Conservation (phyloP, 2,888 invertebrate genomes). For the Empis livida region DNA sequence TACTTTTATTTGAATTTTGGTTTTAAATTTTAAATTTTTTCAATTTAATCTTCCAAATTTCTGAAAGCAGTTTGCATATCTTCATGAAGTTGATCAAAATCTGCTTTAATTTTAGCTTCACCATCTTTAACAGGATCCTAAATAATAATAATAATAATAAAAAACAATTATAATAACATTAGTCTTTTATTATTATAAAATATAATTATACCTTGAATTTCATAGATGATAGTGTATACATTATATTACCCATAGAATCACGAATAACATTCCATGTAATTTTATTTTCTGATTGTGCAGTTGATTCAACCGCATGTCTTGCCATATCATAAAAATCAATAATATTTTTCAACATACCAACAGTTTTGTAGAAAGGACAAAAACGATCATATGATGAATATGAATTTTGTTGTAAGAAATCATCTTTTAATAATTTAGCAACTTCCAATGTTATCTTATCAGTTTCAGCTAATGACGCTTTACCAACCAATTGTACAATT, state of each 20-base stretch:
- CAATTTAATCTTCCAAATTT: constrained; percentile 86
- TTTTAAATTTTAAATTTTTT: too few species aligned
- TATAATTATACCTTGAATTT: constrained; percentile 82
- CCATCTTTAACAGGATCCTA: constrained; percentile 98
- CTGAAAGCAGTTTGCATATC: constrained; percentile 96
- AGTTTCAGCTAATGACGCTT: constrained; percentile 95
- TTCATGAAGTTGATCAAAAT: constrained; percentile 93
- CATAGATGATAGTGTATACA: constrained; percentile 97
- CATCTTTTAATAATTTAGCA: constrained; percentile 95
- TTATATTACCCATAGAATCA: constrained; percentile 90
- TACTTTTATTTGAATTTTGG: too few species aligned
- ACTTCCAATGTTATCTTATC: constrained; percentile 99
- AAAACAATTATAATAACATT: neutral
- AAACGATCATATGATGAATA: constrained; percentile 91
- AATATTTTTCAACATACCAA: constrained; percentile 97
- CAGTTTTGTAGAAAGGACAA: constrained; percentile 99
- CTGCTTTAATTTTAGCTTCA: constrained; percentile 91
- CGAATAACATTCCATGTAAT: constrained; percentile 96
- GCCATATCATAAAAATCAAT: constrained; percentile 98
- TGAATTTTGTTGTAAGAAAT: constrained; percentile 99
- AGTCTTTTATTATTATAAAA: neutral
- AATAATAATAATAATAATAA: constrained; percentile 8
- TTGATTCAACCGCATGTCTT: constrained; percentile 93
- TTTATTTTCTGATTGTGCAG: constrained; percentile 98
- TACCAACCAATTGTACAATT: constrained; percentile 99